These are phyloP conservation scores for Neosilurus hyrtlii DNA, from an alignment of 2,797 vertebrate genomes.

Conservation along the genomic window DNA sequence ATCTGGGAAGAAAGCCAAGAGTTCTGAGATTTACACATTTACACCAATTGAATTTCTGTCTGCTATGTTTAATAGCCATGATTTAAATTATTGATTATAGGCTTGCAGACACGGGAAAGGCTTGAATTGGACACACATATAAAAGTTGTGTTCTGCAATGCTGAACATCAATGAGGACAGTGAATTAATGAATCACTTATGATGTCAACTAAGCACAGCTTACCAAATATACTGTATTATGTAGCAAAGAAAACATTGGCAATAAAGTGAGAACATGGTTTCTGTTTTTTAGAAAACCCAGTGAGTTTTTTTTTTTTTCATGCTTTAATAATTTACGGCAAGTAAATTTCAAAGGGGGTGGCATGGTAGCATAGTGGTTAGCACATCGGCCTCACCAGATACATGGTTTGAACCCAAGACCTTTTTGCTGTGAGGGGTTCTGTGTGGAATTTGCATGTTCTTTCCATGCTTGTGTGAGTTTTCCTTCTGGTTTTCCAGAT, in stretches of 20 bases:
- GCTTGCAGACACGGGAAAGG: not conserved
- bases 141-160: constrained; percentile 11
- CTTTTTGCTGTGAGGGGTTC: too few relatives aligned
- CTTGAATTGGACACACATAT: constrained; percentile 3
- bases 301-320: not conserved
- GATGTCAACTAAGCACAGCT: not conserved
- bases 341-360: too few relatives aligned
- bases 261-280: not conserved
- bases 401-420: too few relatives aligned
- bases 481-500: too few relatives aligned
- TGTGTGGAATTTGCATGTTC: too few relatives aligned
- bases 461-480: too few relatives aligned
- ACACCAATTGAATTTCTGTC: constrained; percentile 33
- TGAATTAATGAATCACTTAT: constrained; percentile 11
- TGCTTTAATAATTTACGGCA: not conserved
- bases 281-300: not conserved
- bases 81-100: constrained; percentile 36
- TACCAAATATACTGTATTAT: constrained; percentile 5
- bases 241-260: not conserved
- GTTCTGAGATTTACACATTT: constrained; percentile 34
- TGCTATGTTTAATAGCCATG: constrained; percentile 27
- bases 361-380: too few relatives aligned
- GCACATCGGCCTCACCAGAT: too few relatives aligned
- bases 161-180: constrained; percentile 7
- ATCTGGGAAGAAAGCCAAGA: constrained; percentile 29